Evolutionary conservation across 2,113 vertebrate species (phyloP).

Genomic region (Entomyzon cyanotis): DNA sequence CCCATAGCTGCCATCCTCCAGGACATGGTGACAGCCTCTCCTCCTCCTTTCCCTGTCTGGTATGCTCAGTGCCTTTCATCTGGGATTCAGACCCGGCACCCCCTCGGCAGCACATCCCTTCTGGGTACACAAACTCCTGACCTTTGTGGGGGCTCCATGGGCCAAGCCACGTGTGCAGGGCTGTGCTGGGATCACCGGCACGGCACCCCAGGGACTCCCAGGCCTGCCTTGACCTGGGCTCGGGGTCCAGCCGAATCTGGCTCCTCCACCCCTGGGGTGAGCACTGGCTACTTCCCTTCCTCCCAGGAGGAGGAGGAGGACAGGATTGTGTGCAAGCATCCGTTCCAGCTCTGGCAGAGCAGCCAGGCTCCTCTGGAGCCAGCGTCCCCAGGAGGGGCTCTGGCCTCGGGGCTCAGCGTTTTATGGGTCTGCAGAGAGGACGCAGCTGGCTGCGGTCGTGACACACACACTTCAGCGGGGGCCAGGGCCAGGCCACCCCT

Average conservation of each 20-base stretch:
- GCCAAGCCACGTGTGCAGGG: background rate
- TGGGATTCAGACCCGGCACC: rapidly evolving
- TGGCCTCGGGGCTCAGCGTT: slow-evolving; percentile 37
- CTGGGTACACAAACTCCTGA: background rate
- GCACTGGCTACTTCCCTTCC: slow-evolving; percentile 1
- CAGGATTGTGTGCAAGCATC: background rate
- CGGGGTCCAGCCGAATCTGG: background rate
- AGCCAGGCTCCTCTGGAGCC: slow-evolving; percentile 48
- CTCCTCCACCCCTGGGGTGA: background rate
- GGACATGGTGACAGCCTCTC: rapidly evolving
- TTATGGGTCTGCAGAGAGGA: slow-evolving; percentile 49
- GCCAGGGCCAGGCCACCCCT: slow-evolving; percentile 17
- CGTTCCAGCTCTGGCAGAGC: slow-evolving; percentile 45
- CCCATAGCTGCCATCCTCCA: rapidly evolving
- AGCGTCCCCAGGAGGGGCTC: slow-evolving; percentile 23
- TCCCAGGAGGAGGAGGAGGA: slow-evolving; percentile 12
- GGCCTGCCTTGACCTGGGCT: background rate
- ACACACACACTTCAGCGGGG: slow-evolving; percentile 54
- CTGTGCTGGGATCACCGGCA: background rate
- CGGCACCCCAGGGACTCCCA: background rate
- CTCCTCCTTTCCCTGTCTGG: background rate
- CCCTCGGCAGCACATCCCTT: rapidly evolving
- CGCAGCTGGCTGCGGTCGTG: slow-evolving; percentile 57
- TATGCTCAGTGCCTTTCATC: rapidly evolving
- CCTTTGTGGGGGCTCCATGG: rapidly evolving